A percentile compares a stretch with the other conserved stretches of the same genome.
phyloP scores from a whole-genome alignment of 2,113 vertebrate species.

The Microcebus ravelobensis region DNA sequence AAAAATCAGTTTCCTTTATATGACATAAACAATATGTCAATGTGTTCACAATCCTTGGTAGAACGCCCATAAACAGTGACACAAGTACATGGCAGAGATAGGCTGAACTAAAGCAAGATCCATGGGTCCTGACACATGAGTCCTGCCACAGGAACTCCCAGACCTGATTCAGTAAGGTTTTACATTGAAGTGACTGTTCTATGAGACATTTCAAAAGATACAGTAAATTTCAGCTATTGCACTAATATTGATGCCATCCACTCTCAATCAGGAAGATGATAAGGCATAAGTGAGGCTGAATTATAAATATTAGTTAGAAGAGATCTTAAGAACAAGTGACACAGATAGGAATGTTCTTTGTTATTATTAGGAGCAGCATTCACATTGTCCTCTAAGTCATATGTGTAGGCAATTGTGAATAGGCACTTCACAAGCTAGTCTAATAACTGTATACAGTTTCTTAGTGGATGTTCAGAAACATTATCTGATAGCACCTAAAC shows the following conservation, averaged over 20 bases:
- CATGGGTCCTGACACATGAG: not conserved
- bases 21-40: not conserved
- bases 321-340: not conserved
- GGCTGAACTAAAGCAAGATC: not conserved
- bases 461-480: not conserved
- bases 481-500: not conserved
- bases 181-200: not conserved
- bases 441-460: not conserved
- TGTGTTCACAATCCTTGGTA: not conserved
- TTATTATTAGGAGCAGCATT: not conserved
- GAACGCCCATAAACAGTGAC: not conserved
- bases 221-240: not conserved
- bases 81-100: not conserved
- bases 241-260: not conserved
- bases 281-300: not conserved
- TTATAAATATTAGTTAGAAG: not conserved
- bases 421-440: not conserved
- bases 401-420: not conserved
- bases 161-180: not conserved
- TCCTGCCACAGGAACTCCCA: not conserved
- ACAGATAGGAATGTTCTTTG: not conserved
- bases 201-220: not conserved
- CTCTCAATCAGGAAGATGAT: not conserved
- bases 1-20: not conserved
- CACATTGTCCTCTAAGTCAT: not conserved